Evolutionary conservation across 1,140 invertebrate genomes (phyloP).

Genomic region (Scaptomyza graminum): DNA sequence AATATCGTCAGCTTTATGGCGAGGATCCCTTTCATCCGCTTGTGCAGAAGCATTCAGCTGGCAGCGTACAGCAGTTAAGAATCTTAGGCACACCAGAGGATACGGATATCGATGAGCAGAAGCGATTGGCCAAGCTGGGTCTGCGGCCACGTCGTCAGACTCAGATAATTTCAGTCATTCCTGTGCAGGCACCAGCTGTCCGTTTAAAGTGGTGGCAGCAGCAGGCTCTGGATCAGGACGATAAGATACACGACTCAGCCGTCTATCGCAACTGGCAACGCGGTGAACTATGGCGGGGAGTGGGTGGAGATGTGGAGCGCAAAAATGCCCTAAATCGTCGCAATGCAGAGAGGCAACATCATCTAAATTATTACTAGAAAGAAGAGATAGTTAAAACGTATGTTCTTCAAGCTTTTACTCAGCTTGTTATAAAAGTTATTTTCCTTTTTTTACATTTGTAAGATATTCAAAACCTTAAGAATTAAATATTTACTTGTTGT

Average conservation of each 20-base stretch:
- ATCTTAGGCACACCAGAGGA: slow-evolving; percentile 53
- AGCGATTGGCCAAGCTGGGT: slow-evolving; percentile 61
- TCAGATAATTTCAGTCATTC: slow-evolving; percentile 66
- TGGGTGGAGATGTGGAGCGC: slow-evolving; percentile 56
- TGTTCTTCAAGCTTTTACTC: no score
- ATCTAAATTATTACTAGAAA: background rate
- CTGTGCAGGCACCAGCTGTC: slow-evolving; percentile 42
- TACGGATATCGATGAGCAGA: slow-evolving; percentile 67
- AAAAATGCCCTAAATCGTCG: slow-evolving; percentile 64
- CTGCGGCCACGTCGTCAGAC: slow-evolving; percentile 53
- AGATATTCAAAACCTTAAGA: no score
- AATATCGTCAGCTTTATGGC: slow-evolving; percentile 72
- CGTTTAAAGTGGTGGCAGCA: slow-evolving; percentile 70
- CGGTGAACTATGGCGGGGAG: slow-evolving; percentile 48
- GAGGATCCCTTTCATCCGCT: slow-evolving; percentile 76
- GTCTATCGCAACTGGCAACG: slow-evolving; percentile 66
- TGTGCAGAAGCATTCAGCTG: background rate
- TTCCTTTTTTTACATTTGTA: no score
- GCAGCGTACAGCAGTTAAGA: slow-evolving; percentile 32
- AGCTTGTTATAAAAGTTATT: no score
- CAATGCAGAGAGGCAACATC: slow-evolving; percentile 54
- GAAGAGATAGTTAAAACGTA: no score
- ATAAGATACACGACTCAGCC: slow-evolving; percentile 47
- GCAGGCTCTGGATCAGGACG: slow-evolving; percentile 50
- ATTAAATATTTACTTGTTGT: no score